These are phyloP conservation scores for Pogonognathellus flavescens DNA, from an alignment of 1,140 invertebrate species.

Conservation along the genomic window DNA sequence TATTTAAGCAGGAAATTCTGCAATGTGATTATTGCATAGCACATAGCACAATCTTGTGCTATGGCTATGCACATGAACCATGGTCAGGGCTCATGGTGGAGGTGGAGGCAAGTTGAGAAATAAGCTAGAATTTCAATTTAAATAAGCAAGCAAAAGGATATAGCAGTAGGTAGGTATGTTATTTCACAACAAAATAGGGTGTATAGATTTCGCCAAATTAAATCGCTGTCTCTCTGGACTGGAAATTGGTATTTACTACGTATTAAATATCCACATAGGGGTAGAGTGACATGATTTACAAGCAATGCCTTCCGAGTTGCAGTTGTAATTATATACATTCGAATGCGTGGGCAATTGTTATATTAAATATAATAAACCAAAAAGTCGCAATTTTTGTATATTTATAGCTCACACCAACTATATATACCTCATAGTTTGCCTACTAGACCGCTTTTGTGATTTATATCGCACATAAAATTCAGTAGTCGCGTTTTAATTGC, in stretches of 20 bases:
- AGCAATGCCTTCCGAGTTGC: background rate
- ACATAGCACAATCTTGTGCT: too few relatives aligned
- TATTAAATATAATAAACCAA: too few relatives aligned
- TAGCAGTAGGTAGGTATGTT: background rate
- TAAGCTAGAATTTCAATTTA: slow-evolving; percentile 25
- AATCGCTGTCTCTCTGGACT: slow-evolving; percentile 11
- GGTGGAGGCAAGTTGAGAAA: background rate
- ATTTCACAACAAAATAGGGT: background rate
- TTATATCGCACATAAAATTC: too few relatives aligned
- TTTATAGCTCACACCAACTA: too few relatives aligned
- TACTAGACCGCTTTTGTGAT: too few relatives aligned
- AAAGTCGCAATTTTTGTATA: too few relatives aligned
- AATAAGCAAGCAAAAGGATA: background rate
- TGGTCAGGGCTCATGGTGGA: too few relatives aligned
- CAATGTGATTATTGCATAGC: background rate
- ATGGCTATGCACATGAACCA: background rate
- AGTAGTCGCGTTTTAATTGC: too few relatives aligned
- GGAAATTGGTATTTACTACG: slow-evolving; percentile 25
- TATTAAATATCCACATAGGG: background rate
- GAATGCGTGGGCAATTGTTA: background rate
- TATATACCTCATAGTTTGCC: too few relatives aligned
- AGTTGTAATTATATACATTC: slow-evolving; percentile 17
- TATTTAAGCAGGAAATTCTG: too few relatives aligned
- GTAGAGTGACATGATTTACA: slow-evolving; percentile 26
- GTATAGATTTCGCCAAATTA: slow-evolving; percentile 21